These are phyloP conservation scores for Crioceris asparagi DNA, from an alignment of 2,888 invertebrate species.

Conservation along the genomic window DNA sequence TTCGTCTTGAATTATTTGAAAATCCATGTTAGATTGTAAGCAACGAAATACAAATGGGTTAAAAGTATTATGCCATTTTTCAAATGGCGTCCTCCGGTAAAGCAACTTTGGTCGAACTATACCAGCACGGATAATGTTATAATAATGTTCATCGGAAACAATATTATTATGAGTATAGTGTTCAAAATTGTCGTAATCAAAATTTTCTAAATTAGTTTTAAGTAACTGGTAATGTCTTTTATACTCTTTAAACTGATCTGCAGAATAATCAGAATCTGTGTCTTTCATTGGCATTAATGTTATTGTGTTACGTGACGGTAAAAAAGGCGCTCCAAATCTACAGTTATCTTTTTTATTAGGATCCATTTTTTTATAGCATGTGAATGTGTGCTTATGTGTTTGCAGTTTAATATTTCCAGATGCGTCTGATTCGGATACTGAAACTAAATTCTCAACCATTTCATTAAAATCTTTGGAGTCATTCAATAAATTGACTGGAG, in stretches of 20 bases:
- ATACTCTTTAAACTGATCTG: slow-evolving; percentile 6
- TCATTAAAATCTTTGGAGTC: slow-evolving; percentile 14
- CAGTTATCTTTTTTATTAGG: slow-evolving; percentile 12
- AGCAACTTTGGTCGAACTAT: slow-evolving; percentile 29
- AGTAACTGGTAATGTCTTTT: slow-evolving; percentile 10
- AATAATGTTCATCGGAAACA: slow-evolving; percentile 20
- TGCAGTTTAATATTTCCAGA: slow-evolving; percentile 23
- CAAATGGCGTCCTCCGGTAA: slow-evolving; percentile 24
- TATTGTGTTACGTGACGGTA: slow-evolving; percentile 21
- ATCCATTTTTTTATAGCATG: slow-evolving; percentile 22
- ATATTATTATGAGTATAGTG: slow-evolving; percentile 13
- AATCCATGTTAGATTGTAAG: slow-evolving; percentile 32
- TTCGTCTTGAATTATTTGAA: too few relatives aligned
- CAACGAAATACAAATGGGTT: slow-evolving; percentile 31
- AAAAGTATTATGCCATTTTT: slow-evolving; percentile 35
- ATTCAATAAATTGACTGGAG: slow-evolving; percentile 17
- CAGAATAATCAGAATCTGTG: slow-evolving; percentile 6
- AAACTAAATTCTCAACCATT: slow-evolving; percentile 23
- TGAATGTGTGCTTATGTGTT: slow-evolving; percentile 27
- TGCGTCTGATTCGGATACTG: slow-evolving; percentile 19
- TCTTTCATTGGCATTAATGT: slow-evolving; percentile 21
- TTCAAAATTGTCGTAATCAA: slow-evolving; percentile 15
- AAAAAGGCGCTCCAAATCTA: slow-evolving; percentile 28
- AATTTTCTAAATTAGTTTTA: slow-evolving; percentile 15
- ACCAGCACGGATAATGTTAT: slow-evolving; percentile 18